Evolutionary conservation across 2,113 vertebrate genomes (phyloP).

Genomic region (Mugil cephalus): DNA sequence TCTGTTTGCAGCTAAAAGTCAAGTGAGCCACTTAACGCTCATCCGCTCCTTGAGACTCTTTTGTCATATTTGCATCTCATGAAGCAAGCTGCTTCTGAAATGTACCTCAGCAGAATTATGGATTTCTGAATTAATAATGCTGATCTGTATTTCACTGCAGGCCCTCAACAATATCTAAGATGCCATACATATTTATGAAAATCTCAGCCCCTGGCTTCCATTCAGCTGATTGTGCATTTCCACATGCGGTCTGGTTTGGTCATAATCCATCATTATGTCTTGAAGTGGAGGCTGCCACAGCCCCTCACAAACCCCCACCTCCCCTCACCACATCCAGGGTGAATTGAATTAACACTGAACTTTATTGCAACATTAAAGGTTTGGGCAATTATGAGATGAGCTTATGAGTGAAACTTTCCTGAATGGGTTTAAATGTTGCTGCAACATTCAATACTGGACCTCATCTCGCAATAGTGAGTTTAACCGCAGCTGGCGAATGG

Average conservation of each 20-base stretch:
- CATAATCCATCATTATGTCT: constrained; percentile 81
- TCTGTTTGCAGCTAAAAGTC: constrained; percentile 60
- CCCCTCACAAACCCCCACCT: not conserved
- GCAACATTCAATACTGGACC: not conserved
- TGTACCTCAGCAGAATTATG: constrained; percentile 68
- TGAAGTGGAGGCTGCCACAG: constrained; percentile 36
- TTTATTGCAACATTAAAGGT: constrained; percentile 59
- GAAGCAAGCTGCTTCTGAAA: constrained; percentile 60
- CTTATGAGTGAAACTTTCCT: constrained; percentile 24
- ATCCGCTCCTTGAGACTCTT: constrained; percentile 55
- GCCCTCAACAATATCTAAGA: constrained; percentile 73
- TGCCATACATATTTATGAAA: constrained; percentile 83
- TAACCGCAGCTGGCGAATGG: too few species aligned
- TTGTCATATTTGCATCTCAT: constrained; percentile 67
- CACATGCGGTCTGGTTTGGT: constrained; percentile 61
- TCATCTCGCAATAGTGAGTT: too few species aligned
- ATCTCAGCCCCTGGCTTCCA: constrained; percentile 71
- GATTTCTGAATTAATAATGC: constrained; percentile 75
- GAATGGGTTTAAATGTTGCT: constrained; percentile 8
- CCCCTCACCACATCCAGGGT: constrained; percentile 6
- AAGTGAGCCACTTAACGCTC: constrained; percentile 59
- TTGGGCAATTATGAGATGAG: constrained; percentile 20
- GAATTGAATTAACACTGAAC: constrained; percentile 55
- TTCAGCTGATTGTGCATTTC: constrained; percentile 82
- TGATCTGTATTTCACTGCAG: constrained; percentile 76